Percentiles rank a stretch among this genome's conserved stretches.
Conservation (phyloP, 2,113 vertebrate species). For the Brachyistius frenatus region DNA sequence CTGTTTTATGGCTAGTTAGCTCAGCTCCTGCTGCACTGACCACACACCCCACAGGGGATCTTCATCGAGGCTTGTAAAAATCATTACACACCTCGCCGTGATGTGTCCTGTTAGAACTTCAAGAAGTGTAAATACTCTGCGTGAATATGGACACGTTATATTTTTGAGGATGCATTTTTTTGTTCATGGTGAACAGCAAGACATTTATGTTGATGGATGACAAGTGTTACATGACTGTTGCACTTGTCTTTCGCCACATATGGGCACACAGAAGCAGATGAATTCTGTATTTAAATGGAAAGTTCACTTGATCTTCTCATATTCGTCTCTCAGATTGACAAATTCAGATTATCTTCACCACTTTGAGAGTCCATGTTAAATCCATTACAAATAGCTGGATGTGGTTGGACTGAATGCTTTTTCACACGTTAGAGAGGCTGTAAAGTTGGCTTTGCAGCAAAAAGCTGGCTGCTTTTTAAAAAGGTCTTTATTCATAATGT, state of each 20-base stretch:
- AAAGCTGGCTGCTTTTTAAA: conserved; percentile 3
- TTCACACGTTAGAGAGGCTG: neutral
- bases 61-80: conserved; percentile 55
- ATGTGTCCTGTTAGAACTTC: conserved; percentile 18
- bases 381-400: conserved; percentile 31
- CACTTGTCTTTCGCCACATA: neutral
- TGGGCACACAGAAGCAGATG: neutral
- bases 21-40: conserved; percentile 59
- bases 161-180: neutral
- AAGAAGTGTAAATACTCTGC: neutral
- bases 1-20: conserved; percentile 73
- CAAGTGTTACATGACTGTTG: neutral
- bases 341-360: conserved; percentile 17
- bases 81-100: conserved; percentile 46
- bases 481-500: conserved; percentile 19
- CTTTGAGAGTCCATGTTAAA: conserved; percentile 2
- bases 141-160: conserved; percentile 3
- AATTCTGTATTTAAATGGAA: conserved; percentile 13
- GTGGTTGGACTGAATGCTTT: conserved; percentile 2
- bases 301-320: conserved; percentile 3
- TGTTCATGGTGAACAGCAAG: neutral
- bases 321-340: conserved; percentile 9
- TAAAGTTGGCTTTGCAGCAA: neutral
- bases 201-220: conserved; percentile 15
- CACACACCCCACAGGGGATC: conserved; percentile 44